Base-by-base conservation (phyloP, 2,888 invertebrate genomes). In the Eristalis arbustorum region DNA sequence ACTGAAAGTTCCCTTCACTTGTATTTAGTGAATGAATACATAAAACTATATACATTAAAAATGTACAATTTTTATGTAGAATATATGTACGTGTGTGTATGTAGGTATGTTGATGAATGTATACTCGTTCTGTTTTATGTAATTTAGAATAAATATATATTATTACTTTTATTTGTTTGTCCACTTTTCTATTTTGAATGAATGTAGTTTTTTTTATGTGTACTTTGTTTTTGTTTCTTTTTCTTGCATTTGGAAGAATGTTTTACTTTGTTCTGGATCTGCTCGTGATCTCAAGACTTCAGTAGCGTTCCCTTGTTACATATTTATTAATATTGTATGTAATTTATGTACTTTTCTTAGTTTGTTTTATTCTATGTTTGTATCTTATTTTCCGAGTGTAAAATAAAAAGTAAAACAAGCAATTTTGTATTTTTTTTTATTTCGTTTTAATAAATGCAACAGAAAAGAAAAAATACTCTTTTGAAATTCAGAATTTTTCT, bases 91-190 rank as follows among this genome's bases (percentile, higher is more conserved):
- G 18, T 49, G 40, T 75, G 64, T 75, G 68, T 61, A 71, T 62
- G 76, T 62, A 13, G 49, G n/a, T 49, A 49, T 49, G 49, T 49
- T 78, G 74, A 75, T 87, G 82, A 72, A 78, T 82, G 82, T 82
- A 87, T 87, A 84, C 68, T 90, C 89, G 90, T 90, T 90, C 90
- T 89, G 89, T 90, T 90, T 90, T 88, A 88, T 88, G 90, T 89
- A 67, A 75, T 81, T 85, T 82, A 78, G 80, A 85, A 85, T 82
- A 79, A 85, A 88, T 85, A 72, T 84, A 79, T 49, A 68, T 84
- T 61, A 72, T 88, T 84, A 85, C 74, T 88, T 83, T 79, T 88
- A 84, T 79, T 88, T 81, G 59, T 84, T 88, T 81, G 49, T 84
- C 89, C 89, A 88, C 64, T 79, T 77, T 8, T 76, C 83, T 81